Evolutionary conservation across 2,797 vertebrate species (phyloP), one percentile per base, ranked within the genome.

Genomic region (Argya squamiceps): DNA sequence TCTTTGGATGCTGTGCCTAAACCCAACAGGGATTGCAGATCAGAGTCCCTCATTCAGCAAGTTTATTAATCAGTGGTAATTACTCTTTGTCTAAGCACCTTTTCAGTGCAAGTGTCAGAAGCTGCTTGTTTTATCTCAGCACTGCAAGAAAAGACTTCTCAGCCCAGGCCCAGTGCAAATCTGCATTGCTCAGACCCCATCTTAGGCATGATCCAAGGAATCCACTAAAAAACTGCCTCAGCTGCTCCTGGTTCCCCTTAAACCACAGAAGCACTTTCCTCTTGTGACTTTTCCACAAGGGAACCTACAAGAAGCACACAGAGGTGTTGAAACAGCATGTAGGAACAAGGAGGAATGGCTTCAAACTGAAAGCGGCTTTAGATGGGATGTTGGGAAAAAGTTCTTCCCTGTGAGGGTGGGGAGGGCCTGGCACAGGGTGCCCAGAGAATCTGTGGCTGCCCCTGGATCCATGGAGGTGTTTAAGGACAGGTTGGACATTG

Each of bases 401-500:
- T 32, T 3, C 0, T 4, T 75, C 11, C 19, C 36, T 82, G 55
- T 0, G 13, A 49, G 22, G 41, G 18, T 29, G 47, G 3, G 0
- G 0, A 41, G 27, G 14, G 10, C 60, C 85, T 88, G 68, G 64
- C 67, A 79, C 13, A 58, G 59, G 12, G 2, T 73, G 19, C 15
- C 30, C 41, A 43, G 47, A 23, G 41, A 0, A 82, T 55, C 39
- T 74, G 46, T 3, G 60, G 29, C 76, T 74, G 39, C 12, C 36
- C 47, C 41, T 71, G 68, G n/a, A 75, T 32, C 34, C 30, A n/a
- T 75, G 63, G 41, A 0, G 56, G 11, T 50, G 36, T 2, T 9
- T 37, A 1, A 50, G 43, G 16, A 11, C 34, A 58, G 56, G 56
- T 3, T 58, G n/a, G 56, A 55, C 46, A 23, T 22, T 0, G 0